Evolutionary conservation across 2,888 invertebrate species (phyloP).

Genomic region (Caradrina clavipalpis): DNA sequence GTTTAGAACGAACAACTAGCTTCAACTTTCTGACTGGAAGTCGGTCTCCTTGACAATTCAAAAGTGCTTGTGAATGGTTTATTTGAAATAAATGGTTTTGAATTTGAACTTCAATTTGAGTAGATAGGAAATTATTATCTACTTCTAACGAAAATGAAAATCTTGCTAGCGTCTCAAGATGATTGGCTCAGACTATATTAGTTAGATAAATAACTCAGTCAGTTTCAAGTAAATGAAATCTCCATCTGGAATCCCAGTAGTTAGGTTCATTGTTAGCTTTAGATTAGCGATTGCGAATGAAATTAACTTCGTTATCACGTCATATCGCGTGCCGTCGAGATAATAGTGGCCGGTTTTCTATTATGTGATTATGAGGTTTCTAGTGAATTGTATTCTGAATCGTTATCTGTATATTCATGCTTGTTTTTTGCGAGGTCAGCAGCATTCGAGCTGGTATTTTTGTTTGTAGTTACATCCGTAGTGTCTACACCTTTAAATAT

Average conservation of each 20-base stretch:
- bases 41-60: no score
- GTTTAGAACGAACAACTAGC: no score
- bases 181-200: no score
- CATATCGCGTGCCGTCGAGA: slow-evolving; percentile 53
- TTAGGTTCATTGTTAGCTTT: slow-evolving; percentile 26
- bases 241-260: slow-evolving; percentile 9
- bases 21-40: no score
- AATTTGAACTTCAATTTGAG: no score
- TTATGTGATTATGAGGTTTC: slow-evolving; percentile 47
- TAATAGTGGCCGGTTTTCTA: slow-evolving; percentile 48
- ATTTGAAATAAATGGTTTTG: no score
- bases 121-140: no score
- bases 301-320: slow-evolving; percentile 58
- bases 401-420: slow-evolving; percentile 6
- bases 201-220: background rate
- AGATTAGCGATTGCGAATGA: slow-evolving; percentile 40
- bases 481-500: background rate
- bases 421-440: slow-evolving; percentile 8
- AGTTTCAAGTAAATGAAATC: slow-evolving; percentile 18
- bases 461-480: background rate
- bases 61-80: no score
- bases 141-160: no score
- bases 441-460: background rate
- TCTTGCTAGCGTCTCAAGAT: no score
- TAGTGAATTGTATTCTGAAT: slow-evolving; percentile 36